Base-by-base conservation (phyloP, 2,888 invertebrate species). In the Anthophora plumipes region DNA sequence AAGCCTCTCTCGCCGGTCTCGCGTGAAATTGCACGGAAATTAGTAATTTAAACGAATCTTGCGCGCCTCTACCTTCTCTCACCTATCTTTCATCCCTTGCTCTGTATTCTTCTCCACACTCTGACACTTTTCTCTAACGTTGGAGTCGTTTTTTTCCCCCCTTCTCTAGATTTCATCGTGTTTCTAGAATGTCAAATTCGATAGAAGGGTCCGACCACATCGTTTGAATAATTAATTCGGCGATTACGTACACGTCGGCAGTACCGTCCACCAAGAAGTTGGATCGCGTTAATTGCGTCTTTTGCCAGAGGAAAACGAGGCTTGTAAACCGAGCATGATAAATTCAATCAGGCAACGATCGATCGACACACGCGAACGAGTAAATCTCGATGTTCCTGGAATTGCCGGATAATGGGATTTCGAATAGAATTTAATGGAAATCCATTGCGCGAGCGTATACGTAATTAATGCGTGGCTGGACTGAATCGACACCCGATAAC, bases 191-290 rank as follows among this genome's bases (percentile, higher is more conserved):
- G 31, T 31, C 31, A 31, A 31, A n/a, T n/a, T n/a, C 31, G 31
- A 3, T 31, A 31, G 4, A 31, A 31, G 31, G 31, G 31, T 3
- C 31, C 2, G 31, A 4, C 31, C 31, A 31, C 31, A 4, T 4
- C 31, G 2, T 31, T 31, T 31, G 31, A 31, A 31, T 31, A 31
- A 85, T 89, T 89, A 89, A 89, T 89, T 81, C 85, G 77, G 20
- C 76, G 83, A 82, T 86, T 88, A n/a, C n/a, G 84, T 78, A 76
- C 83, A 70, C 79, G 83, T 79, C 70, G 80, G 76, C 64, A 85
- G 84, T 37, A 4, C 2, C 31, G 31, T 1, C 20, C 7, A 1
- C 11, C 20, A 17, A 69, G 37, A 37, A 59, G 3, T n/a, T 12
- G 9, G n/a, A 55, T 22, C 41, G 14, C 2, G 41, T 57, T 50